A percentile compares a stretch with the other conserved stretches of the same genome.
Conservation (phyloP, 2,888 invertebrate genomes). For the Cataglyphis altisquamis region DNA sequence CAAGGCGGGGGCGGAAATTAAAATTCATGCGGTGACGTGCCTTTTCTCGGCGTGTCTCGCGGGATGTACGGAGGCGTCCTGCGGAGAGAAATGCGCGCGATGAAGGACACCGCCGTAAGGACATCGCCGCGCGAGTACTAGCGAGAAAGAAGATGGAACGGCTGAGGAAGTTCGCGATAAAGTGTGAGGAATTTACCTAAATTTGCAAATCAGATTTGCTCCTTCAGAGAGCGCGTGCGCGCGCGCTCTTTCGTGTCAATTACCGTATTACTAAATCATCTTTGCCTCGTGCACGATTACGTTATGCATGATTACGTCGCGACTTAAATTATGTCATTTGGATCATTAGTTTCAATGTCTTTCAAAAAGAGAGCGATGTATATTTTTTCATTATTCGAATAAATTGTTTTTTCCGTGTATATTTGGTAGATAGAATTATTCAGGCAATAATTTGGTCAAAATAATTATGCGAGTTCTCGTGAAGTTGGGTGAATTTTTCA, state of each 20-base stretch:
- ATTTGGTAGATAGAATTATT: neutral
- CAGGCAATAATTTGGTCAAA: conserved; percentile 33
- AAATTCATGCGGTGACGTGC: conserved; percentile 83
- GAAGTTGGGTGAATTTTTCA: conserved; percentile 37
- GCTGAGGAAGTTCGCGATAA: conserved; percentile 62
- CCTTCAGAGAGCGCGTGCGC: conserved; percentile 71
- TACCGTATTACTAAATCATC: conserved; percentile 79
- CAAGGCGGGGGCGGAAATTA: conserved; percentile 80
- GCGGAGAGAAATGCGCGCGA: conserved; percentile 72
- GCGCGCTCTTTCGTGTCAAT: conserved; percentile 80
- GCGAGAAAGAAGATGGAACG: conserved; percentile 66
- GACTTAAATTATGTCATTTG: conserved; percentile 29
- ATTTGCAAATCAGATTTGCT: conserved; percentile 85
- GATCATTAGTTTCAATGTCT: conserved; percentile 17
- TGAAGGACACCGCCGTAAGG: conserved; percentile 67
- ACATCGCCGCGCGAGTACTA: conserved; percentile 61
- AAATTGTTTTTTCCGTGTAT: neutral
- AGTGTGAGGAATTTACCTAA: conserved; percentile 79
- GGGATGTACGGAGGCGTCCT: conserved; percentile 76
- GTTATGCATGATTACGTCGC: conserved; percentile 52
- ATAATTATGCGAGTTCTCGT: conserved; percentile 38
- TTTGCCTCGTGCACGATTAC: conserved; percentile 69
- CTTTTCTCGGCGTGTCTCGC: conserved; percentile 82
- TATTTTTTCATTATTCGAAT: neutral
- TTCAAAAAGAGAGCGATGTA: neutral